phyloP scores from a whole-genome alignment of 92 coral and sea anemone genomes.

The Parazoanthus atlanticus region DNA sequence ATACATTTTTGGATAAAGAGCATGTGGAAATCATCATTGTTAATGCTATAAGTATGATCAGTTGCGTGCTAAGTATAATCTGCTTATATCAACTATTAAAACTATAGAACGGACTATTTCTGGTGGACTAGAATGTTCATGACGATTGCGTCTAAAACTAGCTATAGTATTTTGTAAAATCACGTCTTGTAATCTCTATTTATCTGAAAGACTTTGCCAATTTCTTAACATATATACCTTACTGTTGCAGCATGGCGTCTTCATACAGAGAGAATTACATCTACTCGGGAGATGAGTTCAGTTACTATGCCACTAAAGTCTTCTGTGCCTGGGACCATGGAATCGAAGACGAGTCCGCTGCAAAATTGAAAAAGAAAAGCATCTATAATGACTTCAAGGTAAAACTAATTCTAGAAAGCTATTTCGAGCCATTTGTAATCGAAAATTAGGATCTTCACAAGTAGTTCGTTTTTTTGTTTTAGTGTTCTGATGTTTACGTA shows the following conservation, averaged over 20 bases:
- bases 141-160: too few relatives aligned
- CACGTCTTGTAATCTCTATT: too few relatives aligned
- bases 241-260: slow-evolving; percentile 82
- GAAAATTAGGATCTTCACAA: neutral
- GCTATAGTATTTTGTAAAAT: too few relatives aligned
- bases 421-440: neutral
- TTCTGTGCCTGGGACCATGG: slow-evolving; percentile 98
- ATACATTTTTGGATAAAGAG: too few relatives aligned
- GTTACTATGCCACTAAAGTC: slow-evolving; percentile 70
- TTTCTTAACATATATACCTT: neutral
- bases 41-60: too few relatives aligned
- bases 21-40: too few relatives aligned
- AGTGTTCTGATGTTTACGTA: neutral
- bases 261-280: slow-evolving; percentile 92
- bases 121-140: too few relatives aligned
- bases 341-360: slow-evolving; percentile 80
- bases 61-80: too few relatives aligned
- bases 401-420: neutral
- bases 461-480: neutral
- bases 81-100: too few relatives aligned
- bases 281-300: slow-evolving; percentile 82
- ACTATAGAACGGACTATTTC: too few relatives aligned
- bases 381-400: slow-evolving; percentile 91
- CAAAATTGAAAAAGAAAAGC: slow-evolving; percentile 84
- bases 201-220: too few relatives aligned